Conservation (phyloP, 2,113 vertebrate species). For the Lutjanus erythropterus region DNA sequence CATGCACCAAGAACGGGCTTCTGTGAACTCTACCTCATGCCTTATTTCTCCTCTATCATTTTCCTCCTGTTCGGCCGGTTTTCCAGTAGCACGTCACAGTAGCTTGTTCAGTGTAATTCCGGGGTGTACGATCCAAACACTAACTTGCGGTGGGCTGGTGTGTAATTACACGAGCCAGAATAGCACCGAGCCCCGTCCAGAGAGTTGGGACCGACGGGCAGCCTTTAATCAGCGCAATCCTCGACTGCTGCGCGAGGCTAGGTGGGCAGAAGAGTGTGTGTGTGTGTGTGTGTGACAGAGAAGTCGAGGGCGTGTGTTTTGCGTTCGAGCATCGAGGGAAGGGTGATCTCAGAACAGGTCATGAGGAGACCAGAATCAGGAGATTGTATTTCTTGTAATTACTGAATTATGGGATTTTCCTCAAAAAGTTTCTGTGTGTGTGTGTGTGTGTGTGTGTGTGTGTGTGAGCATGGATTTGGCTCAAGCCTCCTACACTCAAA, state of each 20-base stretch:
- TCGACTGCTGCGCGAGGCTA: neutral
- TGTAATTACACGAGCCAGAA: constrained; percentile 70
- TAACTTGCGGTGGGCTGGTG: constrained; percentile 45
- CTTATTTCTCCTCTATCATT: constrained; percentile 50
- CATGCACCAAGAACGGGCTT: constrained; percentile 8
- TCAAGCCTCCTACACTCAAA: constrained; percentile 31
- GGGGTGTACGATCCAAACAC: constrained; percentile 49
- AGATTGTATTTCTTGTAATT: constrained; percentile 54
- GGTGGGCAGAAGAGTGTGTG: constrained; percentile 3
- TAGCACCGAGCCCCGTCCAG: constrained; percentile 27
- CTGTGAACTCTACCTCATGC: constrained; percentile 10
- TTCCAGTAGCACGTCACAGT: constrained; percentile 30
- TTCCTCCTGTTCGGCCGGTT: constrained; percentile 10
- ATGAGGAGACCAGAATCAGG: constrained; percentile 35
- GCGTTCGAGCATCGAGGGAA: neutral
- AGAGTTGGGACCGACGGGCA: neutral
- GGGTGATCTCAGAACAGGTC: constrained; percentile 22
- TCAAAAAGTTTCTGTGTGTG: neutral
- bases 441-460: neutral
- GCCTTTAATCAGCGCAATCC: constrained; percentile 61
- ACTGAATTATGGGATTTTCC: constrained; percentile 53
- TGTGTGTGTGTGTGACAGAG: constrained; percentile 21
- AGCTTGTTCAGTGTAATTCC: constrained; percentile 58
- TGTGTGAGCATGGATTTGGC: constrained; percentile 22
- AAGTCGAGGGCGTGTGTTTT: neutral